Evolutionary conservation across 2,888 invertebrate genomes (phyloP), one percentile per base, ranked within the genome.

Genomic region (Drosophila koepferae): DNA sequence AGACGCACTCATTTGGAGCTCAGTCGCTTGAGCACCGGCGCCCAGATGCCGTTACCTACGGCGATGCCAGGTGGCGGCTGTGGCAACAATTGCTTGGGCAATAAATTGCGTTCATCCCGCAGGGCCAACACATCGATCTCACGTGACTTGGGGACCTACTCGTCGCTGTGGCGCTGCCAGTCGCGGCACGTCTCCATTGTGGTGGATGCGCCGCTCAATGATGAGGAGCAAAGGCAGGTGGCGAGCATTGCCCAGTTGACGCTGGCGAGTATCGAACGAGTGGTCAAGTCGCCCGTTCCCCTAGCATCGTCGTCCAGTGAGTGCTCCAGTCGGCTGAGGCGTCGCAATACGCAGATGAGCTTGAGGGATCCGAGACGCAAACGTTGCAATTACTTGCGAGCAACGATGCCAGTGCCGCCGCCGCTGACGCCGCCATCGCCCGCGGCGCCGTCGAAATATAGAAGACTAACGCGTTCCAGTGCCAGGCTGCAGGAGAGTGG

Each of bases 111-210:
- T 1, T 63, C 63, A 5, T 41, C 60, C 2, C 20, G 68, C 14
- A 63, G 76, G 1, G 69, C 72, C 16, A 66, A 75, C 16, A 60
- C 60, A 16, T 16, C 54, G 54, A 38, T 54, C 38, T 23, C 20
- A 5, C 54, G 54, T 0, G 54, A 54, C 5, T 0, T 54, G 54
- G 6, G 28, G 2, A 44, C 58, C 0, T 38, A 20, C 14, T 40
- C 60, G 0, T 63, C 72, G 10, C 31, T 83, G 41, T 77, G 65
- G 69, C 86, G 88, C 20, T 79, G 82, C 8, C 72, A 72, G 6
- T 74, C 86, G 18, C 74, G 82, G 0, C 77, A 85, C 43, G 85
- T 82, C 0, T 85, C 88, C 46, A 87, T 87, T 7, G 61, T 80
- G 49, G 73, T 87, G 31, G 84, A 80, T 28, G 86, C 80, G 0